Evolutionary conservation across 2,888 invertebrate species (phyloP), one percentile per base, ranked within the genome.

Genomic region (Andrena bicolor): DNA sequence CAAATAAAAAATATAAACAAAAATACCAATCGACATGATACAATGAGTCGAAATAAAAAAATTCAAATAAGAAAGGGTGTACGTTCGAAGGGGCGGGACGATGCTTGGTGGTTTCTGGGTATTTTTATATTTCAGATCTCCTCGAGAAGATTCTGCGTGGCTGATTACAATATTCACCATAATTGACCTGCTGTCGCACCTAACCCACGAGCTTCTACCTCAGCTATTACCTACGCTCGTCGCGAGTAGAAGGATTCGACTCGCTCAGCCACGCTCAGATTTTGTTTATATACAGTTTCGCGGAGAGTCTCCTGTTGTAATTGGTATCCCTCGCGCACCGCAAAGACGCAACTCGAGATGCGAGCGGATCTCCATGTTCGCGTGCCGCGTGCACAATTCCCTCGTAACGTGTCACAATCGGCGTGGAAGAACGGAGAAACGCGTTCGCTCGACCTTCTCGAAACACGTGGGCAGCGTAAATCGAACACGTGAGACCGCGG

Each of bases 1-100:
- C 53, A 3, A 48, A 58, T 82, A 80, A 74, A 68, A 85, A 74
- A 84, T 83, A 48, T 58, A 85, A 81, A 75, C 41, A 66, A 84
- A 69, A 83, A 83, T 63, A 75, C 28, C 66, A 76, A 83, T 83
- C 66, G 76, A 81, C 83, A 68, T 76, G 10, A 64, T 10, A 75
- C 26, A 73, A 23, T 41, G 49, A 64, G 0, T 3, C 3, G 64
- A 76, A 63, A 70, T 28, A 32, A 26, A 28, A 2, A 23, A 32
- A 23, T 16, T 3, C 7, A 30, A 35, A 10, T n/a, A 23, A 60
- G 1, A 16, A 16, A 60, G 30, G 10, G 26, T 20, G 53, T 16
- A 23, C 20, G 64, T 53, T 56, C 41, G 53, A 23, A 23, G 49
- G 53, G 66, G 66, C 58, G 53, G 51, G 79, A 74, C 51, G 65